Conservation (phyloP, 2,797 vertebrate genomes). For the Masticophis lateralis region DNA sequence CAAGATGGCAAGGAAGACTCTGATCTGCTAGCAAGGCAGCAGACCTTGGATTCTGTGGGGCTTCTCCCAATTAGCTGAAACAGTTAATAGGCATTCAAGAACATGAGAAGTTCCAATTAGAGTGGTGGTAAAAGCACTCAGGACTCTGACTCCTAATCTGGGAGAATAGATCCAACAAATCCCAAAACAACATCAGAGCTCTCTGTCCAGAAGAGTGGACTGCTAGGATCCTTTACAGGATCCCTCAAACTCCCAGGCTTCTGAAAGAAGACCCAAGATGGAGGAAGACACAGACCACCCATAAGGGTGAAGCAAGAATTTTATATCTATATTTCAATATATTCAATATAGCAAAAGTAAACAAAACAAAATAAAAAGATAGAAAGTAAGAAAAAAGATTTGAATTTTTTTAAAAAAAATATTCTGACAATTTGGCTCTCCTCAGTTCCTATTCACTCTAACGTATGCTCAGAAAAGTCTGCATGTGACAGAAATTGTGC, state of each 20-base stretch:
- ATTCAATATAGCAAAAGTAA: not conserved
- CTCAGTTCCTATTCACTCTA: not conserved
- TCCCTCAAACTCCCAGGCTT: not conserved
- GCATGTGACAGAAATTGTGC: slow-evolving; percentile 2
- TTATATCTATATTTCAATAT: not conserved
- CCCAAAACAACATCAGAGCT: not conserved
- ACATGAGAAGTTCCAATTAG: not conserved
- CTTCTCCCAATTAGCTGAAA: not conserved
- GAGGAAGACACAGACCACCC: not conserved
- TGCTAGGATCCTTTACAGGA: not conserved
- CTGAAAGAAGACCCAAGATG: not conserved
- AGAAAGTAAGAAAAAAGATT: not conserved
- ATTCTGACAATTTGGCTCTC: not conserved
- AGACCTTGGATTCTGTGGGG: not conserved
- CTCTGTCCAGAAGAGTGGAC: not conserved
- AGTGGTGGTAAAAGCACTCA: not conserved
- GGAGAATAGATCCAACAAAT: not conserved
- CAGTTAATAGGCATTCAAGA: not conserved
- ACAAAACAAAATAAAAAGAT: not conserved
- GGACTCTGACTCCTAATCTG: not conserved
- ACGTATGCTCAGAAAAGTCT: not conserved
- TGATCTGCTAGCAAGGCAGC: not conserved
- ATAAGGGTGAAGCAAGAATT: not conserved
- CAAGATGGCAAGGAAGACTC: not conserved
- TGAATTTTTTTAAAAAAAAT: not conserved